Percentiles rank a stretch among this genome's conserved stretches.
Conservation (phyloP, 2,888 invertebrate species). For the Drosophila vallismaia region DNA sequence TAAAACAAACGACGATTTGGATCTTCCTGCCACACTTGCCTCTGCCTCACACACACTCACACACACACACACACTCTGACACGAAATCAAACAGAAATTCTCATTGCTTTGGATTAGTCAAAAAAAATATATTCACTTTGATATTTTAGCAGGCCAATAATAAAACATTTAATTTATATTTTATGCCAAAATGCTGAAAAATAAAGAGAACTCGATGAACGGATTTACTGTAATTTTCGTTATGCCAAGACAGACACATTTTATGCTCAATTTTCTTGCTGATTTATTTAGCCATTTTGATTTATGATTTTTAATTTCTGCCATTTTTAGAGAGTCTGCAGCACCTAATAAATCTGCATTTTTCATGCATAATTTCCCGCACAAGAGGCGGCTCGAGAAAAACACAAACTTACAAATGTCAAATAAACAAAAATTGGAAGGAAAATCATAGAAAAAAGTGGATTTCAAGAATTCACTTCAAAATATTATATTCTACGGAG, state of each 20-base stretch:
- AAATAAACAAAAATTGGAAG: constrained; percentile 42
- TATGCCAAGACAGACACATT: constrained; percentile 9
- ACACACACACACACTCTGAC: constrained; percentile 20
- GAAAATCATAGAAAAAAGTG: background rate
- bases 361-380: constrained; percentile 69
- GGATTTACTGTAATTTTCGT: constrained; percentile 41
- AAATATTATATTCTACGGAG: too few species aligned
- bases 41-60: background rate
- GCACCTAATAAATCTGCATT: constrained; percentile 76
- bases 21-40: background rate
- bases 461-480: too few species aligned
- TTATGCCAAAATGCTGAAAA: constrained; percentile 8
- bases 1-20: constrained; percentile 24
- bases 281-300: constrained; percentile 72
- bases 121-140: constrained; percentile 26
- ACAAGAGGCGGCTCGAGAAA: constrained; percentile 3
- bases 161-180: constrained; percentile 17
- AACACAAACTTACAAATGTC: constrained; percentile 46
- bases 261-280: constrained; percentile 55
- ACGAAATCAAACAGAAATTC: too few species aligned
- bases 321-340: constrained; percentile 49
- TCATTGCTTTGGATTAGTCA: too few species aligned
- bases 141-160: constrained; percentile 22
- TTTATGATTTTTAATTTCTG: constrained; percentile 70
- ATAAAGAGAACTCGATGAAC: constrained; percentile 1